phyloP scores from a whole-genome alignment of 2,797 vertebrate genomes.

The Dromococcyx pavoninus region DNA sequence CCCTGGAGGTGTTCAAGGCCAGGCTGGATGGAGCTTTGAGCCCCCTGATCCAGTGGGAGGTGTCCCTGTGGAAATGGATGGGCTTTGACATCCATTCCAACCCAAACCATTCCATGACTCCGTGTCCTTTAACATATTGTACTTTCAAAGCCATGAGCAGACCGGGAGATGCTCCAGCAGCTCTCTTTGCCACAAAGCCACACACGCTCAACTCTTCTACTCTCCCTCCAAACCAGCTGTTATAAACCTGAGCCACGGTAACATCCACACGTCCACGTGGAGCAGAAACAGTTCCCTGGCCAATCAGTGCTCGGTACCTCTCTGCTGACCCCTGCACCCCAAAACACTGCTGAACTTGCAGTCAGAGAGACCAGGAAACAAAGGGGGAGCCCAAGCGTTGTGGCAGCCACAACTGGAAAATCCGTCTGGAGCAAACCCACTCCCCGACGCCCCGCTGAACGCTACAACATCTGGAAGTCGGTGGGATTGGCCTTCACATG shows the following conservation, averaged over 20 bases:
- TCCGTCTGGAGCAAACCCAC: background rate
- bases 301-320: background rate
- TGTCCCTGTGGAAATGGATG: too few relatives aligned
- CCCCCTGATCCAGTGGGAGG: too few relatives aligned
- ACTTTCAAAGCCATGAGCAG: background rate
- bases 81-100: too few relatives aligned
- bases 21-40: too few relatives aligned
- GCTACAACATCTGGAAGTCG: background rate
- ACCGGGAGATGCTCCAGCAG: too few relatives aligned
- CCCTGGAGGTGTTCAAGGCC: too few relatives aligned
- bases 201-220: background rate
- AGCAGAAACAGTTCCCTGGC: background rate
- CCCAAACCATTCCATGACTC: background rate
- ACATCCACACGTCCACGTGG: fast-evolving
- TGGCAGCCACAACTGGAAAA: background rate
- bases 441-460: background rate
- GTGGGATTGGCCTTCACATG: background rate
- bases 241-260: background rate
- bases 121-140: background rate
- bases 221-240: background rate
- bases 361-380: background rate
- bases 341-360: background rate
- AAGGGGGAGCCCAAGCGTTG: background rate
- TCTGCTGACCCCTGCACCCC: background rate
- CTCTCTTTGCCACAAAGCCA: background rate